Base-by-base conservation (phyloP, 2,113 vertebrate genomes). In the Heterochromis multidens region DNA sequence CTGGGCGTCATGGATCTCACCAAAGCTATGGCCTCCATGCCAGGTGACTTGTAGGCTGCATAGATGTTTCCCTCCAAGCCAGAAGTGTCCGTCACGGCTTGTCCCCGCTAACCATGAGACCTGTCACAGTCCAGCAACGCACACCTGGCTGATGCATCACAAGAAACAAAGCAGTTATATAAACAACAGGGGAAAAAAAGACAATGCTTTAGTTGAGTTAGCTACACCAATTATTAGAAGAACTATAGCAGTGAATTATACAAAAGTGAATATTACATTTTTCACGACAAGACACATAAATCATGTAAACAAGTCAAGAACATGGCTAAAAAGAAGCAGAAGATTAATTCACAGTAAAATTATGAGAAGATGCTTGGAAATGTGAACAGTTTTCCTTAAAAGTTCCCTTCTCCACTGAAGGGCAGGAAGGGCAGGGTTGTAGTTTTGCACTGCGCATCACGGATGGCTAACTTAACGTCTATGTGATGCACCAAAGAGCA, bases 71-170 rank as follows among this genome's bases (percentile, higher is more conserved):
- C 49, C 84, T 78, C 52, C 54, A 72, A 74, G 80, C 52, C 79
- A 79, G 62, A 52, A 63, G 60, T 88, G 77, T 86, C 81, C 37
- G 9, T 89, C 87, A 86, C 17, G 12, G 84, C 67, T 14, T 83
- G 86, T 90, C 90, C 85, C 82, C 37, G 37, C 56, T 40, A 87
- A 88, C 77, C 62, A 80, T 4, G 58, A 46, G 4, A 37, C 58
- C 84, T 89, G 91, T 91, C 92, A 87, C 83, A 59, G 77, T 56
- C 33, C 54, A 58, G 52, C 72, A 35, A 35, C 1, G n/a, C 84
- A 86, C 89, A 93, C 92, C 90, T 92, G 86, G 80, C 77, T 77
- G 89, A 84, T 65, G 67, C 7, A 16, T 76, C 78, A 70, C 29
- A 54, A 56, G 33, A 77, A 74, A 85, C 56, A 62, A 54, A 81